phyloP scores from a whole-genome alignment of 1,140 invertebrate species.

The Lasaia peninsularis region DNA sequence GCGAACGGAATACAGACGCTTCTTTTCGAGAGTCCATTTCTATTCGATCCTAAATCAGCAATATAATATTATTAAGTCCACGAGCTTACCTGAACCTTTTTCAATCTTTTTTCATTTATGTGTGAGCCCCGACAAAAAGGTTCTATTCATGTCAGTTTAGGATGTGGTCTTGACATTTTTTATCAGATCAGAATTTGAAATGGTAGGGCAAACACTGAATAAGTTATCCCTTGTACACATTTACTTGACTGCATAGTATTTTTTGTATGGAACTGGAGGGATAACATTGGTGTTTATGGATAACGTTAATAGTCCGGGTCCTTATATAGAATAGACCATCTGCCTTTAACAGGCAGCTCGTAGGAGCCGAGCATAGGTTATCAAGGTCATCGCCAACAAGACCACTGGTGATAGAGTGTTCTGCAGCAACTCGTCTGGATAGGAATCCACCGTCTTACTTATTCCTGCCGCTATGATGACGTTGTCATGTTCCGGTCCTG shows the following conservation, averaged over 20 bases:
- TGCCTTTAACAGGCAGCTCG: too few species aligned
- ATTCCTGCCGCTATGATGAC: too few species aligned
- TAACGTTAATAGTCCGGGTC: too few species aligned
- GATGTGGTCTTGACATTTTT: conserved; percentile 13
- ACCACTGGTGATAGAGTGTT: too few species aligned
- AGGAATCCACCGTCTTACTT: too few species aligned
- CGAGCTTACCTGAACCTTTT: conserved; percentile 14
- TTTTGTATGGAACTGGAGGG: too few species aligned
- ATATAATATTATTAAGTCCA: conserved; percentile 17
- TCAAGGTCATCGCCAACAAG: too few species aligned
- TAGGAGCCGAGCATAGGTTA: too few species aligned
- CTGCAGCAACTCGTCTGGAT: too few species aligned
- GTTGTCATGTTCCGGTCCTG: too few species aligned
- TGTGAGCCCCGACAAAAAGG: conserved; percentile 14
- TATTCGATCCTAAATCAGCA: conserved; percentile 15
- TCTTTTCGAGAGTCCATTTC: conserved; percentile 16
- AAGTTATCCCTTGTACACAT: conserved; percentile 7
- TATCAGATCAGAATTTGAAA: conserved; percentile 7
- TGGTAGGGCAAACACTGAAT: conserved; percentile 9
- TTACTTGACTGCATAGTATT: background rate
- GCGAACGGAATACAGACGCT: conserved; percentile 7
- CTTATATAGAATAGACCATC: too few species aligned
- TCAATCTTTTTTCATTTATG: conserved; percentile 17
- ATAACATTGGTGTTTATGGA: too few species aligned
- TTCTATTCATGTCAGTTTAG: conserved; percentile 14